Evolutionary conservation across 2,888 invertebrate species (phyloP), one percentile per base, ranked within the genome.

Genomic region (Dermolepida albohirtum): DNA sequence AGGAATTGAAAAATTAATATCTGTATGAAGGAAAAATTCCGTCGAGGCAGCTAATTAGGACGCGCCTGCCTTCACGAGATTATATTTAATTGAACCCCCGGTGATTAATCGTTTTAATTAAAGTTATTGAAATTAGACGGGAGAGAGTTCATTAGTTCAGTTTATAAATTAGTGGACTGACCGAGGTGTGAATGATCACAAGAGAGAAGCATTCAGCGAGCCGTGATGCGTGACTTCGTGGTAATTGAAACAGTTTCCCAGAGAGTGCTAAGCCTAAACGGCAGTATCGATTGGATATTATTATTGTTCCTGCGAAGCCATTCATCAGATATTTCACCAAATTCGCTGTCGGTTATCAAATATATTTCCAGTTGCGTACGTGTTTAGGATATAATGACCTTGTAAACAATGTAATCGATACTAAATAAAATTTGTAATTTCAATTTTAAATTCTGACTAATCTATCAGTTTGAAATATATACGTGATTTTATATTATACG

Each of bases 31-130:
- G 44, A 62, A 62, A 47, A 47, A 47, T 34, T 16, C 59, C 47
- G 17, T 34, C 59, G 47, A 47, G 11, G n/a, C 47, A 16, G 49
- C 59, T 62, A 62, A 62, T 62, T 62, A 62, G 59, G 34, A 34
- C 34, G 10, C 47, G 47, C 47, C 47, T 62, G 59, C 47, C 47
- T 62, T 62, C 34, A 16, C 47, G 39, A 62, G 66, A 67, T 67
- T 67, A 62, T 59, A 67, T 67, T 67, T 67, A 67, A 67, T 67
- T 67, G 66, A 67, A 67, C 62, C 52, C 17, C 10, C 57, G 72
- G 73, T 78, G 77, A 78, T 78, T 74, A 76, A 78, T 78, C 76
- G 77, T 77, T 78, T 78, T 78, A 77, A 78, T 79, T 77, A 77
- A 77, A 77, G 75, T 77, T 78, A 78, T 77, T 76, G 78, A 78